These are phyloP conservation scores for Aspidiotus rigidus DNA, from an alignment of 2,888 invertebrate species.

Conservation along the genomic window DNA sequence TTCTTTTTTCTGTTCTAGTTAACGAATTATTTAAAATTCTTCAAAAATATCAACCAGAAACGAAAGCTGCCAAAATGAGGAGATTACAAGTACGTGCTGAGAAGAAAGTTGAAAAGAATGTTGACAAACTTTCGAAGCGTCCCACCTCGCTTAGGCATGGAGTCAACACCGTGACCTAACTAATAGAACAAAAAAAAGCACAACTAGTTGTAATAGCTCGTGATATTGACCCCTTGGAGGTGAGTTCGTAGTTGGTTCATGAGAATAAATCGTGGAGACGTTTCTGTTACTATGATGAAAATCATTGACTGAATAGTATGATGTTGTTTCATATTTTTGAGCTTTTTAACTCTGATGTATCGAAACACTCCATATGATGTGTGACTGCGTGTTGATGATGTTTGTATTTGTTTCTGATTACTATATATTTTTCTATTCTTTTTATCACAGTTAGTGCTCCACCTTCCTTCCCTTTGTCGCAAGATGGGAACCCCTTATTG, in stretches of 20 bases:
- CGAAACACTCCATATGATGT: no score
- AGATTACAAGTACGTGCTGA: slow-evolving; percentile 69
- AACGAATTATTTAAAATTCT: slow-evolving; percentile 90
- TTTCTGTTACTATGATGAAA: neutral
- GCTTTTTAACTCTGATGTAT: slow-evolving; percentile 33
- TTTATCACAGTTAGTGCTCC: slow-evolving; percentile 75
- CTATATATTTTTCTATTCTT: slow-evolving; percentile 23
- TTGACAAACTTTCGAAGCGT: slow-evolving; percentile 83
- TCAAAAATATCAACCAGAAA: slow-evolving; percentile 96
- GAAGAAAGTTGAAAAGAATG: slow-evolving; percentile 69
- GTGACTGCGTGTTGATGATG: no score
- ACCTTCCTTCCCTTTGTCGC: slow-evolving; percentile 94
- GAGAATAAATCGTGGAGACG: no score
- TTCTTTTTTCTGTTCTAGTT: slow-evolving; percentile 52
- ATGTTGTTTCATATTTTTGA: slow-evolving; percentile 13
- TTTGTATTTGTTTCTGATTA: neutral
- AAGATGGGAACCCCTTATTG: slow-evolving; percentile 99
- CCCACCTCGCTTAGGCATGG: slow-evolving; percentile 80
- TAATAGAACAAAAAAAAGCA: slow-evolving; percentile 99
- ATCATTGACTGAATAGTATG: slow-evolving; percentile 6
- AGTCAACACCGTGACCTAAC: slow-evolving; percentile 84
- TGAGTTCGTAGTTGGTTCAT: slow-evolving; percentile 43
- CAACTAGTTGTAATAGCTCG: slow-evolving; percentile 96
- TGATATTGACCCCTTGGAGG: slow-evolving; percentile 98
- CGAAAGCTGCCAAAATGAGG: slow-evolving; percentile 79